These are phyloP conservation scores for Horisme vitalbata DNA, from an alignment of 2,888 invertebrate species.

Conservation along the genomic window DNA sequence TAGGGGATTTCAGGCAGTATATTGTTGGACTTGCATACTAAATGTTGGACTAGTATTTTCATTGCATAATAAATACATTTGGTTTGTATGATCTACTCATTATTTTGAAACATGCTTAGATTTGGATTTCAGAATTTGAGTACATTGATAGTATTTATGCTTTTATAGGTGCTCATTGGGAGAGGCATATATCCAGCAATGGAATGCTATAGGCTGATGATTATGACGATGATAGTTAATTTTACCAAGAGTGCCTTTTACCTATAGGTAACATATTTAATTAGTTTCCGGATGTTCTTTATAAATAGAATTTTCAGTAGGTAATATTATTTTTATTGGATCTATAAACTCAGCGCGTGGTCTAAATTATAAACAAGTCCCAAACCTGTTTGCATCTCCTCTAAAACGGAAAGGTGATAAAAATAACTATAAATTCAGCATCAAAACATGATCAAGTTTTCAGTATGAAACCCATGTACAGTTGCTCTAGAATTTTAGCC, in stretches of 20 bases:
- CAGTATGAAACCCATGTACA: slow-evolving; percentile 19
- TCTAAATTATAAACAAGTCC: slow-evolving; percentile 19
- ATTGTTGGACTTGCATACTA: too few relatives aligned
- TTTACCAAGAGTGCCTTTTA: too few relatives aligned
- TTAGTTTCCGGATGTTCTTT: not conserved
- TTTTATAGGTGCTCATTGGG: too few relatives aligned
- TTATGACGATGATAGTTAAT: not conserved
- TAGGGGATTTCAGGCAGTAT: too few relatives aligned
- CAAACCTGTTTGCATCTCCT: slow-evolving; percentile 10
- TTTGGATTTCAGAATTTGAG: too few relatives aligned
- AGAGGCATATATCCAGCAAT: too few relatives aligned
- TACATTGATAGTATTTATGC: too few relatives aligned
- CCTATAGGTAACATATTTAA: not conserved
- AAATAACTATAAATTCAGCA: slow-evolving; percentile 28
- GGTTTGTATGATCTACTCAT: too few relatives aligned
- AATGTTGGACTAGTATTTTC: too few relatives aligned
- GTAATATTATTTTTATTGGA: slow-evolving; percentile 20
- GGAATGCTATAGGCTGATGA: too few relatives aligned
- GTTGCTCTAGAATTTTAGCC: slow-evolving; percentile 34
- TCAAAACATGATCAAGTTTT: slow-evolving; percentile 5
- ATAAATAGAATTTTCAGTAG: slow-evolving; percentile 10
- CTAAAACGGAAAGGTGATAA: slow-evolving; percentile 19
- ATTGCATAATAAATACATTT: too few relatives aligned
- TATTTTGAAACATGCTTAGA: too few relatives aligned
- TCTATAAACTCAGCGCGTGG: slow-evolving; percentile 19